Evolutionary conservation across 2,113 vertebrate genomes (phyloP).

Genomic region (Xerus inauris): DNA sequence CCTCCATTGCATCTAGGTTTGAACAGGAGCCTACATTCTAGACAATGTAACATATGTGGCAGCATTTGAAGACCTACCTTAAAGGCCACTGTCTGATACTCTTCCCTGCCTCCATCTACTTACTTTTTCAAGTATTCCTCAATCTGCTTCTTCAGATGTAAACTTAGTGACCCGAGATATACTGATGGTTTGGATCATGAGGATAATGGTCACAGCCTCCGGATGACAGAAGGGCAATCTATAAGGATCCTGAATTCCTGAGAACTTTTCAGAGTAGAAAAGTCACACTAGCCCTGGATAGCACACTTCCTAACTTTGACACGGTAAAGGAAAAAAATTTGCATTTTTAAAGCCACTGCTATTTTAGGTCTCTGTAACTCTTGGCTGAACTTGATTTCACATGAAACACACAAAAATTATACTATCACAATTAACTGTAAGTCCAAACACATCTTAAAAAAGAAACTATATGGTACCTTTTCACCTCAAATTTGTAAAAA

Average conservation of each 20-base stretch:
- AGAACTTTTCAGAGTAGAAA: neutral
- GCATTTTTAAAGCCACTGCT: neutral
- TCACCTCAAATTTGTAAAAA: constrained; percentile 11
- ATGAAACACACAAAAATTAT: neutral
- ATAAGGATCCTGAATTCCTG: neutral
- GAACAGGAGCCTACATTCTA: neutral
- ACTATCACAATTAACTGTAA: neutral
- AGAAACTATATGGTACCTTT: neutral
- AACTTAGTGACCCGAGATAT: neutral
- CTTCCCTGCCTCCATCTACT: neutral
- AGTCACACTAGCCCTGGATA: neutral
- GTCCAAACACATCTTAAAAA: neutral
- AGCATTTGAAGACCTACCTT: neutral
- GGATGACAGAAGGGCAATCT: neutral
- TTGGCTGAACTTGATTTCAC: constrained; percentile 1
- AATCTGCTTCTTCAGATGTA: neutral
- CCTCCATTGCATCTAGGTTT: neutral
- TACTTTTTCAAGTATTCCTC: neutral
- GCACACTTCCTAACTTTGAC: neutral
- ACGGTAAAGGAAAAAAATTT: neutral
- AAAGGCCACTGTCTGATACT: neutral
- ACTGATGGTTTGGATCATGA: neutral
- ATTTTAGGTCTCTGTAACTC: neutral
- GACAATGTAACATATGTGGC: neutral
- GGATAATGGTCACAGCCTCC: neutral